A percentile compares a stretch with the other conserved stretches of the same genome.
These are phyloP conservation scores for Papilio gigon DNA, from an alignment of 2,888 invertebrate genomes.

Conservation along the genomic window DNA sequence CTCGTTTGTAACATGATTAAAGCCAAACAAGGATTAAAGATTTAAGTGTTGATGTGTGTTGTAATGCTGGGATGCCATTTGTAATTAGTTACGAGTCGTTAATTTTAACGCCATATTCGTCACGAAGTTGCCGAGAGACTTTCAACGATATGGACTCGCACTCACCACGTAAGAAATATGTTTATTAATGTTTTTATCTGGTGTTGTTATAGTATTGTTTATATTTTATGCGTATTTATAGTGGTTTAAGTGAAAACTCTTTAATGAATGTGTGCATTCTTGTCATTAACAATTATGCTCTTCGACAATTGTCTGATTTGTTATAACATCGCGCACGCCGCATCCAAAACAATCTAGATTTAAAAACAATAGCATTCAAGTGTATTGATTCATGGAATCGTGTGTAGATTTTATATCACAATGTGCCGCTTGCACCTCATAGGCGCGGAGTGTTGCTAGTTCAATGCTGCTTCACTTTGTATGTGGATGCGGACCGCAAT, in stretches of 20 bases:
- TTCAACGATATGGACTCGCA: conserved; percentile 40
- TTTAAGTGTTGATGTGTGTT: conserved; percentile 33
- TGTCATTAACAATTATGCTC: conserved; percentile 46
- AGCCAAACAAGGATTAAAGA: conserved; percentile 20
- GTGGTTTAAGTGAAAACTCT: conserved; percentile 23
- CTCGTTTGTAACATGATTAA: conserved; percentile 40
- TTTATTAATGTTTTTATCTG: conserved; percentile 29
- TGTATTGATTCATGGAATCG: conserved; percentile 66
- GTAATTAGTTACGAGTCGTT: conserved; percentile 36
- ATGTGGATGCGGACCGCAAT: conserved; percentile 41
- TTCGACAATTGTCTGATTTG: conserved; percentile 66
- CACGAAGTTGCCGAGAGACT: conserved; percentile 23
- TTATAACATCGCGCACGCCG: conserved; percentile 56
- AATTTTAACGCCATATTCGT: conserved; percentile 31
- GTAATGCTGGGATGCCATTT: conserved; percentile 23
- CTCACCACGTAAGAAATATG: conserved; percentile 43
- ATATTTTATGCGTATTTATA: conserved; percentile 13
- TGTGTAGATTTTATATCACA: conserved; percentile 60
- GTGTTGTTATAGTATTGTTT: conserved; percentile 35
- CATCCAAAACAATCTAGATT: conserved; percentile 68
- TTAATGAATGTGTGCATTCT: conserved; percentile 30
- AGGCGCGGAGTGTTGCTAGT: conserved; percentile 50
- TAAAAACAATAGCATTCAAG: conserved; percentile 73
- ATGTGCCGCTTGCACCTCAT: conserved; percentile 56
- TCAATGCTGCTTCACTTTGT: conserved; percentile 39